Evolutionary conservation across 1,140 invertebrate species (phyloP), one percentile per base, ranked within the genome.

Genomic region (Zaprionus gabonicus): DNA sequence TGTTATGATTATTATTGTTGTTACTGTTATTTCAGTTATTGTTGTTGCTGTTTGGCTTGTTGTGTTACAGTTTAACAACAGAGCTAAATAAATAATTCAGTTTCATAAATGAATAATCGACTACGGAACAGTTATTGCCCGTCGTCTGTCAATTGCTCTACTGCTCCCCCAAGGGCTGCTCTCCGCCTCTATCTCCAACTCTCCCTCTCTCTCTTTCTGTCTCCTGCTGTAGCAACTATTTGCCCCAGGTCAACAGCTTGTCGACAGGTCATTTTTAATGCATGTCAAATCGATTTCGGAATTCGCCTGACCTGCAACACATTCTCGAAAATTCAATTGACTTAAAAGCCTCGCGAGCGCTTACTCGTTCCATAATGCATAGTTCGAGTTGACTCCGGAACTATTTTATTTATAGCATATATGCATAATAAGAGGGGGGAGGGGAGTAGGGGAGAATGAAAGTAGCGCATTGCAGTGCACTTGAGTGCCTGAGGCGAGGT

Each of bases 61-160:
- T 60, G 72, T 34, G 67, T 71, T 71, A 71, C 68, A 59, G 68
- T 71, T 71, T 64, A 82, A 57, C 65, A 66, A 69, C 31, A 51
- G 38, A 38, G 34, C 58, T 69, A 71, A 82, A 86, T 86, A 86
- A 86, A 86, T 86, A 86, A 86, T 86, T 86, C 79, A 73, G 51
- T 66, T 82, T 79, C 77, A 56, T 81, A 74, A 69, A 74, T 77
- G 71, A 63, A 81, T 53, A 62, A 78, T 41, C 12, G 31, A 60
- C 60, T 66, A 55, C 31, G 59, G 20, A 56, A 74, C 71, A 51
- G 58, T 62, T 69, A 69, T 56, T 60, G 23, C 20, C 20, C 20
- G 20, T 3, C 27, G 51, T 15, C 64, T 36, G 20, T 57, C 10
- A 57, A 31, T 27, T 57, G 20, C 41, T 59, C n/a, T 12, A 34